These are phyloP conservation scores for Oryzias woworae DNA, from an alignment of 2,113 vertebrate genomes.

Conservation along the genomic window DNA sequence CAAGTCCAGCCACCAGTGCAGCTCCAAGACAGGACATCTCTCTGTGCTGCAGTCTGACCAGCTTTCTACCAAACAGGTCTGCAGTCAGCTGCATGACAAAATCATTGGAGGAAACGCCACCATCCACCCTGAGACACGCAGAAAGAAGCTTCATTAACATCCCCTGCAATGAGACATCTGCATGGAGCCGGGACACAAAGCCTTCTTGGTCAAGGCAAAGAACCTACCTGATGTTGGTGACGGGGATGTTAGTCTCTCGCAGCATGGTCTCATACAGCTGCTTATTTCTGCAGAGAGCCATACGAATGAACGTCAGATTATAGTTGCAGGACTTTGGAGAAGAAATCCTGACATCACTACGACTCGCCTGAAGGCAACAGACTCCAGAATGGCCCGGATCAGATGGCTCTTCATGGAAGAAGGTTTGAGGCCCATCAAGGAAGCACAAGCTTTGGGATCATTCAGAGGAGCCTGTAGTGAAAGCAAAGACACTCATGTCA, in stretches of 20 bases:
- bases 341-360: not conserved
- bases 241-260: conserved; percentile 82
- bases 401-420: conserved; percentile 90
- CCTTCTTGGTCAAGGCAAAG: not conserved
- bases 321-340: not conserved
- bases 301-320: not conserved
- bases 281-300: conserved; percentile 83
- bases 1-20: conserved; percentile 91
- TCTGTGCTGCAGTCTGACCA: conserved; percentile 78
- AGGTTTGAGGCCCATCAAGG: conserved; percentile 91
- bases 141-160: conserved; percentile 6
- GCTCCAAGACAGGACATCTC: conserved; percentile 96
- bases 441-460: conserved; percentile 88
- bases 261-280: conserved; percentile 89
- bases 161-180: not conserved
- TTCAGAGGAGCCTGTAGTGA: conserved; percentile 83
- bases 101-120: conserved; percentile 90
- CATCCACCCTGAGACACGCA: conserved; percentile 83
- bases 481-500: conserved; percentile 17
- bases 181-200: not conserved
- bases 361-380: conserved; percentile 89
- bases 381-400: conserved; percentile 92
- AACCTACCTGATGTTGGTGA: conserved; percentile 84
- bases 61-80: conserved; percentile 84
- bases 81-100: conserved; percentile 97